These are phyloP conservation scores for Rhineura floridana DNA, from an alignment of 2,113 vertebrate species.

Conservation along the genomic window DNA sequence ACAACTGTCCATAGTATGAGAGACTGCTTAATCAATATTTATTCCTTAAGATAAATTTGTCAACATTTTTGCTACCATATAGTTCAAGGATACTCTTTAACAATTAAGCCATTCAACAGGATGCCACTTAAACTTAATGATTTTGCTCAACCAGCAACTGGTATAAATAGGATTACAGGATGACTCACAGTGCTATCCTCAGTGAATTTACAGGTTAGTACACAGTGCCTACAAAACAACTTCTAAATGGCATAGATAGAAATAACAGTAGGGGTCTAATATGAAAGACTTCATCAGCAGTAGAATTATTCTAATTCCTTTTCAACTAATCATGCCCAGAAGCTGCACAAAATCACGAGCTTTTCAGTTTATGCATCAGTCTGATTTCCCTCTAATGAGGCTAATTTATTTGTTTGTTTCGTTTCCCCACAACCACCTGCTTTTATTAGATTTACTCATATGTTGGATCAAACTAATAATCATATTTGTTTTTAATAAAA, in stretches of 20 bases:
- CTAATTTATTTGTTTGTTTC: not conserved
- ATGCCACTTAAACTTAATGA: not conserved
- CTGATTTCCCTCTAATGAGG: not conserved
- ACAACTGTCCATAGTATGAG: not conserved
- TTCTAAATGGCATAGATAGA: not conserved
- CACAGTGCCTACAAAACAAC: not conserved
- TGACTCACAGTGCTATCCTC: not conserved
- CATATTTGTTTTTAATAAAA: not conserved
- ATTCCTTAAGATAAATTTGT: not conserved
- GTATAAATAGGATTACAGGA: not conserved
- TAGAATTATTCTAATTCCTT: not conserved
- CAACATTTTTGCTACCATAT: not conserved
- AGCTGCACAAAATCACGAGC: not conserved
- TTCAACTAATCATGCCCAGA: not conserved
- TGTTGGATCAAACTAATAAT: not conserved
- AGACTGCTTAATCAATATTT: not conserved
- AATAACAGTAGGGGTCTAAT: not conserved
- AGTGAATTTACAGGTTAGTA: not conserved
- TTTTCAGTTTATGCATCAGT: not conserved
- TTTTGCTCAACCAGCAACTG: not conserved
- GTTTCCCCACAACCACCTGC: not conserved
- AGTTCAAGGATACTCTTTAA: not conserved
- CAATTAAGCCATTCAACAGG: not conserved
- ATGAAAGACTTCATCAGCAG: not conserved
- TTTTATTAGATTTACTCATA: conserved; percentile 21